A percentile compares a stretch with the other conserved stretches of the same genome.
These are phyloP conservation scores for Corbicula japonica DNA, from an alignment of 2,888 invertebrate species.

Conservation along the genomic window DNA sequence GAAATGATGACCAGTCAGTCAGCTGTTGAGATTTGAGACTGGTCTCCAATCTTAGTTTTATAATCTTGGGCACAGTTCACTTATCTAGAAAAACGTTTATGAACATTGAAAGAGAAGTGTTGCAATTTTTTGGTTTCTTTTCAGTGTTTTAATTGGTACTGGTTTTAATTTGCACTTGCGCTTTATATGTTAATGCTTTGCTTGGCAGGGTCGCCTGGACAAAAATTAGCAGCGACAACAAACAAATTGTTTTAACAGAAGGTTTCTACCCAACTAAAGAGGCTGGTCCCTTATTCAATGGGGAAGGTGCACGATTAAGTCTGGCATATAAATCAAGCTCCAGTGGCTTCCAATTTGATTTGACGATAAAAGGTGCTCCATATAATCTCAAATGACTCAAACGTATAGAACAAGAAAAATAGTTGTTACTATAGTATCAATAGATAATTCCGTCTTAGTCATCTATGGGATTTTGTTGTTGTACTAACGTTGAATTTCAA, in stretches of 20 bases:
- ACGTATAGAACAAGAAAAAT: too few relatives aligned
- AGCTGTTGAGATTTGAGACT: too few relatives aligned
- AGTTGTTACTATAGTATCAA: too few relatives aligned
- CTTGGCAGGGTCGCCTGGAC: slow-evolving; percentile 49
- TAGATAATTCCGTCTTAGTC: too few relatives aligned
- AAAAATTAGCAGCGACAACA: slow-evolving; percentile 4
- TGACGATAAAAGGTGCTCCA: slow-evolving; percentile 39
- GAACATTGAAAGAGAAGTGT: too few relatives aligned
- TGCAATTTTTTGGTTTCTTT: background rate
- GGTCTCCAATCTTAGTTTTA: slow-evolving; percentile 15
- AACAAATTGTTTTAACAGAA: slow-evolving; percentile 27
- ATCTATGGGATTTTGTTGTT: too few relatives aligned
- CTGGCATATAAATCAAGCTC: slow-evolving; percentile 7
- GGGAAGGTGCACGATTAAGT: slow-evolving; percentile 2
- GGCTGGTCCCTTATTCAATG: slow-evolving; percentile 1
- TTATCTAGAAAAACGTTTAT: background rate
- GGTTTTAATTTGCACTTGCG: background rate
- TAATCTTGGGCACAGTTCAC: background rate
- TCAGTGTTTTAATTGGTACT: background rate
- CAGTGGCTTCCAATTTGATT: slow-evolving; percentile 30
- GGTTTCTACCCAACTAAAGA: slow-evolving; percentile 44
- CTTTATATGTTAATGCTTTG: slow-evolving; percentile 39
- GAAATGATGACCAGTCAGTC: too few relatives aligned
- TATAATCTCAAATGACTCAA: too few relatives aligned
- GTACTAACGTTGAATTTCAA: too few relatives aligned